These are phyloP conservation scores for Chunga burmeisteri DNA, from an alignment of 2,113 vertebrate species.

Conservation along the genomic window DNA sequence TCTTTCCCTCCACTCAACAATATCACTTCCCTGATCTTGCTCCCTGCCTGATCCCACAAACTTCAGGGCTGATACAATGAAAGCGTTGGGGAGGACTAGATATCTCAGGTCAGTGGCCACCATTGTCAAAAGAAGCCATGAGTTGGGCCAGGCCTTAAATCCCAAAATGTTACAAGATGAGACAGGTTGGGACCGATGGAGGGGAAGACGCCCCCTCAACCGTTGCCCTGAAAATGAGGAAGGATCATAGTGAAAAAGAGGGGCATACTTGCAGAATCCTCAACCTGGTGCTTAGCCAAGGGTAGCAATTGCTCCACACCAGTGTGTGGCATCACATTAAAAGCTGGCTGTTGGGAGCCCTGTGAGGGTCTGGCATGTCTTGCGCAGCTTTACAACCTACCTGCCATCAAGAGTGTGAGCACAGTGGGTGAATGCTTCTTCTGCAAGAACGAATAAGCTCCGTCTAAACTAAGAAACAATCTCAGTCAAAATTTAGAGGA, in stretches of 20 bases:
- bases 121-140: not conserved
- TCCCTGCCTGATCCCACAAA: not conserved
- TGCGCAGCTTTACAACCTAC: not conserved
- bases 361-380: not conserved
- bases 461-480: not conserved
- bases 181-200: not conserved
- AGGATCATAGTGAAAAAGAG: not conserved
- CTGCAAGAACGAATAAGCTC: not conserved
- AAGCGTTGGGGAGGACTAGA: not conserved
- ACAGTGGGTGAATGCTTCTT: not conserved
- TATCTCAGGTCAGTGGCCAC: not conserved
- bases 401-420: not conserved
- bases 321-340: not conserved
- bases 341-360: not conserved
- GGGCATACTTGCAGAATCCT: not conserved
- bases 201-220: not conserved
- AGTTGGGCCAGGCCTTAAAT: not conserved
- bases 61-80: not conserved
- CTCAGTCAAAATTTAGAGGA: not conserved
- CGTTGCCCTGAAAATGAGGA: not conserved
- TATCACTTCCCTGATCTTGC: not conserved
- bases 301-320: not conserved
- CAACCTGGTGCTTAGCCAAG: not conserved
- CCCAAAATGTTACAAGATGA: not conserved
- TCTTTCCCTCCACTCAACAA: not conserved